These are phyloP conservation scores for Eupithecia tripunctaria DNA, from an alignment of 2,888 invertebrate species.

Conservation along the genomic window DNA sequence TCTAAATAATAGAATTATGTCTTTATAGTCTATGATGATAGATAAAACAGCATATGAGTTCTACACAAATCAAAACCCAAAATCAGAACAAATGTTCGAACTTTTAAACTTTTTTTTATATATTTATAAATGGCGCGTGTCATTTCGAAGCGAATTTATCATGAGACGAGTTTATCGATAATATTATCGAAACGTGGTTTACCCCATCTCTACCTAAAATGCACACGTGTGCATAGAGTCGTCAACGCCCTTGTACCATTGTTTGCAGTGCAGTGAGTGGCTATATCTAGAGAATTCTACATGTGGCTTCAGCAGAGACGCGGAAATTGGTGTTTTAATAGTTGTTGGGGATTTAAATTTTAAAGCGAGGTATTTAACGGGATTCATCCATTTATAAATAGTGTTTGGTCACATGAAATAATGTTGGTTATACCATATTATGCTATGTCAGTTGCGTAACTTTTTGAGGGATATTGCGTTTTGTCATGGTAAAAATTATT, in stretches of 20 bases:
- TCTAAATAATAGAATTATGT: too few species aligned
- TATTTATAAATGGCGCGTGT: too few species aligned
- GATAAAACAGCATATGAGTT: background rate
- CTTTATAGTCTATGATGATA: background rate
- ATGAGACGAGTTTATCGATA: background rate
- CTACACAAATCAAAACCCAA: background rate
- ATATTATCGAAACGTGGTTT: background rate
- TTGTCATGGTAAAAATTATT: background rate
- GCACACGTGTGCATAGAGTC: slow-evolving; percentile 44
- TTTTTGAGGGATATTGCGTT: background rate
- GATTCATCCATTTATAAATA: slow-evolving; percentile 19
- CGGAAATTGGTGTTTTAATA: slow-evolving; percentile 39
- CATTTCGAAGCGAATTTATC: too few species aligned
- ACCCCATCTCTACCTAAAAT: slow-evolving; percentile 32
- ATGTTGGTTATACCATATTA: background rate
- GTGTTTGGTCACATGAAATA: background rate
- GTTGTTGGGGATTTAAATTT: slow-evolving; percentile 27
- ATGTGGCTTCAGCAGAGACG: slow-evolving; percentile 34
- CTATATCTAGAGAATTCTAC: slow-evolving; percentile 45
- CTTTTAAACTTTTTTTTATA: background rate
- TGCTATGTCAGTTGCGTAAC: too few species aligned
- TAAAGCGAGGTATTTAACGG: slow-evolving; percentile 4
- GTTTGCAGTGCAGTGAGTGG: slow-evolving; percentile 45
- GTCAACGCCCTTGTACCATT: slow-evolving; percentile 44
- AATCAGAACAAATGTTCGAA: background rate